Evolutionary conservation across 2,797 vertebrate species (phyloP).

Genomic region (Crocidura indochinensis): DNA sequence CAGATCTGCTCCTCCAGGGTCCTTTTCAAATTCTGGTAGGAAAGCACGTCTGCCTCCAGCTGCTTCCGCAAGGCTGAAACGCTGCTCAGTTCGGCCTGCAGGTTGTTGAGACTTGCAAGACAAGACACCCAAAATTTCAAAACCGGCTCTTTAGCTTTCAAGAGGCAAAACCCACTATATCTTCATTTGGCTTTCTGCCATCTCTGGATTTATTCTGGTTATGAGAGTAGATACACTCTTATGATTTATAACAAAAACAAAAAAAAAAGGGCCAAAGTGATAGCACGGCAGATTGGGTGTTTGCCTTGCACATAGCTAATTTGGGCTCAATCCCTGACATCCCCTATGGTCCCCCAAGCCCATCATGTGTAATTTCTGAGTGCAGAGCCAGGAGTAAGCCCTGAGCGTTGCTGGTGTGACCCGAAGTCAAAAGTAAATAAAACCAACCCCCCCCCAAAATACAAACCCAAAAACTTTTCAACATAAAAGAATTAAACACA

Average conservation of each 20-base stretch:
- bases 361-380: too few species aligned
- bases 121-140: slow-evolving; percentile 11
- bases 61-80: slow-evolving; percentile 94
- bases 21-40: slow-evolving; percentile 93
- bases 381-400: too few species aligned
- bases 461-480: not conserved
- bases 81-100: slow-evolving; percentile 94
- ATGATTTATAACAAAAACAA: not conserved
- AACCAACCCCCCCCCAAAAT: too few species aligned
- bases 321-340: too few species aligned
- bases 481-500: slow-evolving; percentile 34
- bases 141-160: not conserved
- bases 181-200: slow-evolving; percentile 21
- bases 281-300: too few species aligned
- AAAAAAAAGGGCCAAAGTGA: too few species aligned
- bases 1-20: slow-evolving; percentile 94
- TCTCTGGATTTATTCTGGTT: not conserved
- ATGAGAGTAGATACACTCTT: slow-evolving; percentile 35
- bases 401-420: too few species aligned
- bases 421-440: too few species aligned
- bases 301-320: too few species aligned
- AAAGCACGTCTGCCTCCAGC: slow-evolving; percentile 93
- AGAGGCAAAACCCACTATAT: slow-evolving; percentile 21
- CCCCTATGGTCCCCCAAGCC: too few species aligned
- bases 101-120: slow-evolving; percentile 86